Conservation (phyloP, 2,113 vertebrate species). For the Scytalopus superciliaris region DNA sequence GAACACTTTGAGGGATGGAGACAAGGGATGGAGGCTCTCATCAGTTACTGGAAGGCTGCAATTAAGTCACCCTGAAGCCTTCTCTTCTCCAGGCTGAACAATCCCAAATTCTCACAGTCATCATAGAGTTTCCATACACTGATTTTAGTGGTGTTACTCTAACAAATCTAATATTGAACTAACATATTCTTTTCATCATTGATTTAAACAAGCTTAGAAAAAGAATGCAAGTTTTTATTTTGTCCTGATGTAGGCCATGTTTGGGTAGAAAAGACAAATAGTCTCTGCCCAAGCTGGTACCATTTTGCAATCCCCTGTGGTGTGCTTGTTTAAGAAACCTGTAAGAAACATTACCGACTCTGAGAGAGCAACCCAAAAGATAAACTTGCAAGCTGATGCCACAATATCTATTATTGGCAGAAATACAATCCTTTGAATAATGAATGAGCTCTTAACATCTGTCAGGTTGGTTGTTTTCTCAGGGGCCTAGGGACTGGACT, state of each 20-base stretch:
- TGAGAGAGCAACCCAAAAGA: neutral
- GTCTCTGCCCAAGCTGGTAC: neutral
- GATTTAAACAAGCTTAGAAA: neutral
- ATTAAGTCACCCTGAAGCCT: neutral
- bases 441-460: neutral
- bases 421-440: neutral
- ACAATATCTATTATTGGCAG: neutral
- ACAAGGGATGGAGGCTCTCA: too few relatives aligned
- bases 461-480: neutral
- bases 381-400: neutral
- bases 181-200: neutral
- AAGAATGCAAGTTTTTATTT: neutral
- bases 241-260: neutral
- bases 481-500: neutral
- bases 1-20: too few relatives aligned
- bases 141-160: neutral
- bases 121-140: neutral
- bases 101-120: neutral
- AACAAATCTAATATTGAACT: neutral
- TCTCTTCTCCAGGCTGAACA: neutral
- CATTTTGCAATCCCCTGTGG: neutral
- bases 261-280: constrained; percentile 2
- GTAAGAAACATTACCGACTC: neutral
- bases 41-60: neutral
- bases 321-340: neutral